Base-by-base conservation (phyloP, 2,888 invertebrate genomes). In the Unio delphinus region DNA sequence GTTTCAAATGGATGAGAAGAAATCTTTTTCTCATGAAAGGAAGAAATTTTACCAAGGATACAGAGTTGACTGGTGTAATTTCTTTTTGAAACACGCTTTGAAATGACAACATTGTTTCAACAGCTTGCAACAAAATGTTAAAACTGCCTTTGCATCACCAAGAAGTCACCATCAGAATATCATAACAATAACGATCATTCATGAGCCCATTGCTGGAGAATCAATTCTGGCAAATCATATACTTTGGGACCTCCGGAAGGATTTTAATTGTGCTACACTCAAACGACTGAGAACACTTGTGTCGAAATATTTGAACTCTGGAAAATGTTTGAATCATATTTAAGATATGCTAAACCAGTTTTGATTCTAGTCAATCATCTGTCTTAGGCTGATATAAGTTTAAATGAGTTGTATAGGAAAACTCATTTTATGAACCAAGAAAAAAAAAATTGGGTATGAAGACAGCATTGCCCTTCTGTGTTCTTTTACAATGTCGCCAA, bases 61-160 rank as follows among this genome's bases (percentile, higher is more conserved):
- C 15, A 65, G 54, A 4, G 73, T 73, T 3, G 64, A 55, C 20
- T 73, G 73, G 73, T 73, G 65, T 64, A 73, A 73, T 61, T 73
- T 70, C n/a, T 60, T 18, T 7, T 73, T 69, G 34, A 59, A n/a
- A 63, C 55, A 15, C 70, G 68, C 67, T 54, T 61, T 59, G 28
- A 59, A 55, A 58, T 17, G 67, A 61, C 54, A 64, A 23, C 23
- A 23, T 30, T 58, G 56, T 20, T 64, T 66, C 64, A 20, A 7
- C 2, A 57, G 54, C 1, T 8, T 73, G 23, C 34, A 34, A 20
- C 45, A 45, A 1, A 65, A n/a, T n/a, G 15, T 23, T 1, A 4
- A 28, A 4, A 34, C 18, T 1, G 20, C 34, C 4, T 7, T 59
- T 2, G 1, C 28, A 8, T 45, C 15, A 7, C 59, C 23, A 1